phyloP scores from a whole-genome alignment of 2,797 vertebrate species.

The Ptychobarbus kaznakovi region DNA sequence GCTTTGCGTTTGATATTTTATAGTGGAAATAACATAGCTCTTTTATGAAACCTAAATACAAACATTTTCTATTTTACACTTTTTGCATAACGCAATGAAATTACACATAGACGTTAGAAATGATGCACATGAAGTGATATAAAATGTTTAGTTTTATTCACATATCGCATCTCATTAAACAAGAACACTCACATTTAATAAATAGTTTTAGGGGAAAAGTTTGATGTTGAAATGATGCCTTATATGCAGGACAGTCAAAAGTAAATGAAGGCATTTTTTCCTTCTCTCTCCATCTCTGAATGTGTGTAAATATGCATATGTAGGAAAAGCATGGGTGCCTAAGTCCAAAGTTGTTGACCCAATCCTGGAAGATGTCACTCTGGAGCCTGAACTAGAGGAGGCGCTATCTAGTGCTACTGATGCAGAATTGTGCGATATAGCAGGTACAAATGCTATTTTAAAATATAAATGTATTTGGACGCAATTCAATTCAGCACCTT shows the following conservation, averaged over 20 bases:
- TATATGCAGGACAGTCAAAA: background rate
- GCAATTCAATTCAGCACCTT: background rate
- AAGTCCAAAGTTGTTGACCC: constrained; percentile 89
- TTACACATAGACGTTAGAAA: background rate
- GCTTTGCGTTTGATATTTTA: background rate
- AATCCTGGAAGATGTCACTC: constrained; percentile 90
- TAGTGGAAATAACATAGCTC: background rate
- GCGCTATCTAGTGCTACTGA: constrained; percentile 92
- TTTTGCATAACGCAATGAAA: background rate
- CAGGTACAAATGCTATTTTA: constrained; percentile 78
- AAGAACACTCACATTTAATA: background rate
- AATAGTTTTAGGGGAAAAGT: background rate
- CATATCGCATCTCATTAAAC: background rate
- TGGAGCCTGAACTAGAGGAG: constrained; percentile 97
- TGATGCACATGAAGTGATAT: background rate
- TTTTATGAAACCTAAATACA: background rate
- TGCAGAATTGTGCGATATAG: constrained; percentile 96
- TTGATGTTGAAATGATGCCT: background rate
- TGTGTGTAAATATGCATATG: constrained; percentile 47
- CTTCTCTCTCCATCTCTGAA: background rate
- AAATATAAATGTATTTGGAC: background rate
- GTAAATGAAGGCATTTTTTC: background rate
- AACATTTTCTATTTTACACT: background rate
- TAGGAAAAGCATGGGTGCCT: constrained; percentile 92
- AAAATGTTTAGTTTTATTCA: background rate